A percentile compares a stretch with the other conserved stretches of the same genome.
phyloP scores from a whole-genome alignment of 2,888 invertebrate genomes.

The Morpho achilles region DNA sequence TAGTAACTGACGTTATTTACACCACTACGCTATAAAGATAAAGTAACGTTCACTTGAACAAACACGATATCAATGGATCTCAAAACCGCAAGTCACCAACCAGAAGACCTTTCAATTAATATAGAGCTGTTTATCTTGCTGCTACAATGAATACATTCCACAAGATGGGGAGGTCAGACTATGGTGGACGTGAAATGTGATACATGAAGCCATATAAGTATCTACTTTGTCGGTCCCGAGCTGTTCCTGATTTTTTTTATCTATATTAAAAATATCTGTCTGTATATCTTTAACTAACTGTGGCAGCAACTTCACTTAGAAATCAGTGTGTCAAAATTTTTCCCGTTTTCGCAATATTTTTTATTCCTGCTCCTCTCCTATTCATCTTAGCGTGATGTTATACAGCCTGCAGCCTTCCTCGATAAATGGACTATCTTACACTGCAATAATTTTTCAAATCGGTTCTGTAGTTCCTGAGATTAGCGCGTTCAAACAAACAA shows the following conservation, averaged over 20 bases:
- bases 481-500: no score
- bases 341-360: no score
- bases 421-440: no score
- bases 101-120: constrained; percentile 5
- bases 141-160: constrained; percentile 1
- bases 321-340: no score
- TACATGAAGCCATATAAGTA: constrained; percentile 25
- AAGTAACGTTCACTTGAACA: constrained; percentile 2
- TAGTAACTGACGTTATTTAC: neutral
- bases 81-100: constrained; percentile 13
- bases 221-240: constrained; percentile 15
- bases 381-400: no score
- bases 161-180: constrained; percentile 19
- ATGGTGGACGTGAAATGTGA: constrained; percentile 22
- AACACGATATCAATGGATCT: constrained; percentile 10
- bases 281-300: no score
- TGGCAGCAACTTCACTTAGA: no score
- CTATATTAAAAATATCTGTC: neutral
- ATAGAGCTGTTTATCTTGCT: constrained; percentile 1
- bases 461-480: no score
- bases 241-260: constrained; percentile 12
- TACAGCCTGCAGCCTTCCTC: no score
- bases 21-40: neutral
- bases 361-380: no score
- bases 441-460: no score